Evolutionary conservation across 2,113 vertebrate genomes (phyloP).

Genomic region (Orthonyx spaldingii): DNA sequence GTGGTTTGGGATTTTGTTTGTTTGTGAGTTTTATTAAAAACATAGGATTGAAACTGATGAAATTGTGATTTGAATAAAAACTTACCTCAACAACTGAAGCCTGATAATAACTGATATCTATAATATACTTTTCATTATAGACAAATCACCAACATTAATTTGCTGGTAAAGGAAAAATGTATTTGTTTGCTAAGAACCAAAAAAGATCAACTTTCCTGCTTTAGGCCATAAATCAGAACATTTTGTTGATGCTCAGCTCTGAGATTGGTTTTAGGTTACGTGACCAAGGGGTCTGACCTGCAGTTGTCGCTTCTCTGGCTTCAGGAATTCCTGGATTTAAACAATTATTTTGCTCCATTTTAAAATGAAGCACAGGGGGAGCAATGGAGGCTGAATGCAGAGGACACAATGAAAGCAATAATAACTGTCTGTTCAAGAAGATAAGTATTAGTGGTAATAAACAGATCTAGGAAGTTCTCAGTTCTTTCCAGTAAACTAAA

Average conservation of each 20-base stretch:
- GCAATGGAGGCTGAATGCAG: neutral
- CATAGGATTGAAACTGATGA: neutral
- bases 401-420: neutral
- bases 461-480: neutral
- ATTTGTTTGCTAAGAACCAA: neutral
- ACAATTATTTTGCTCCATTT: neutral
- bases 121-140: neutral
- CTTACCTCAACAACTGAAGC: neutral
- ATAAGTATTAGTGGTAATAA: conserved; percentile 1
- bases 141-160: neutral
- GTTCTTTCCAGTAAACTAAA: neutral
- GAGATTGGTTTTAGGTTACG: neutral
- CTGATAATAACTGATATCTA: neutral
- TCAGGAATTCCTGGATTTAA: neutral
- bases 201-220: neutral
- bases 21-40: neutral
- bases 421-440: neutral
- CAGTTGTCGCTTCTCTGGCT: neutral
- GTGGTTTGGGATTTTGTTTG: neutral
- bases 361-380: neutral
- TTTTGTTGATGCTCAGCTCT: neutral
- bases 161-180: neutral
- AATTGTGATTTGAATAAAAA: neutral
- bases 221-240: neutral
- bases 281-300: neutral